phyloP scores from a whole-genome alignment of 2,797 vertebrate genomes.

The Poeciliopsis presidionis region DNA sequence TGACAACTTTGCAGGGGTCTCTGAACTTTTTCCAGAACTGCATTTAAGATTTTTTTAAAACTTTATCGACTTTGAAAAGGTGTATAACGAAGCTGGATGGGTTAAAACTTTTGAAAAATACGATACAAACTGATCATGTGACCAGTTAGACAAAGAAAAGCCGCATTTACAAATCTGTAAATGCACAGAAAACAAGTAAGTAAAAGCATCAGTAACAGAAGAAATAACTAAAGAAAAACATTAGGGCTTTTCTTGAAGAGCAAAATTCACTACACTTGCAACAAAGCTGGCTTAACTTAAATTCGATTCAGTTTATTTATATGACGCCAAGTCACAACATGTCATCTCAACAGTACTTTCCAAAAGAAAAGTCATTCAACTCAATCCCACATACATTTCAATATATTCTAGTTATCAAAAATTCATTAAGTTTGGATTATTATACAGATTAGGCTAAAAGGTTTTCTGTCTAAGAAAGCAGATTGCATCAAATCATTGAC shows the following conservation, averaged over 20 bases:
- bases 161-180: too few species aligned
- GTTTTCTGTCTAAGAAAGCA: too few species aligned
- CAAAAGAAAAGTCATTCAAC: too few species aligned
- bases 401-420: too few species aligned
- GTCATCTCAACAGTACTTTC: too few species aligned
- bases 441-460: too few species aligned
- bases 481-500: too few species aligned
- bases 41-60: not conserved
- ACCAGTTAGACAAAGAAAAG: too few species aligned
- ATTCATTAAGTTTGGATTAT: too few species aligned
- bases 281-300: not conserved
- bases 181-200: not conserved
- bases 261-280: not conserved
- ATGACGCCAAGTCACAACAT: not conserved
- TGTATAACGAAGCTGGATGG: not conserved
- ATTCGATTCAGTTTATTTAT: not conserved
- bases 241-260: not conserved
- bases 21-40: too few species aligned
- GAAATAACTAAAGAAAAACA: not conserved
- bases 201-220: not conserved
- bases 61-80: not conserved
- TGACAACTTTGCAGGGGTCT: too few species aligned
- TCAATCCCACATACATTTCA: too few species aligned
- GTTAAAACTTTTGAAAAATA: not conserved
- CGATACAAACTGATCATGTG: not conserved